Base-by-base conservation (phyloP, 2,113 vertebrate genomes). In the Xerus inauris region DNA sequence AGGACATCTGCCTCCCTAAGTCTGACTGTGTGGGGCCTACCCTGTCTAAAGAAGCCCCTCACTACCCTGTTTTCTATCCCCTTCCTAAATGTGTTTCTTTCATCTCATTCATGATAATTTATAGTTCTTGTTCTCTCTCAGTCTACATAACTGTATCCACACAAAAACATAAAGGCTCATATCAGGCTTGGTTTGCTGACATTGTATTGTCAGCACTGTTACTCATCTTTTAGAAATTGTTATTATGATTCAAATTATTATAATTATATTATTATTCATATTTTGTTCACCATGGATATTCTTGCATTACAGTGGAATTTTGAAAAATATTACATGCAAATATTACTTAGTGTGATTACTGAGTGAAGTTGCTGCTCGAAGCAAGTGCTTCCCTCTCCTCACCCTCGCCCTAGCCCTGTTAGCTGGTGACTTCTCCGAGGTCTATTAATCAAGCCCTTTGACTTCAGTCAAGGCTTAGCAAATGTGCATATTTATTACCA, bases 251-350 rank as follows among this genome's bases (percentile, higher is more conserved):
- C 64, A 26, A 30, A 65, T 12, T 65, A 65, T 32, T 32, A 14
- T 32, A 65, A 65, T 30, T 13, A 32, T 22, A 17, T 65, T 42
- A 35, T 76, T n/a, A 38, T 65, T 38, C 12, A 28, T 92, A 85
- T 51, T 73, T 94, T 93, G 7, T n/a, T 82, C 32, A 42, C 79
- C 57, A 32, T 45, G 24, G 49, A 38, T 73, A 81, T 71, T 71
- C 59, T 67, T 51, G 45, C 7, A 54, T 75, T 32, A 54, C 40
- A 76, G 75, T 77, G 71, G 64, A 89, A 54, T 87, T 96, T 84
- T n/a, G 4, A 19, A 89, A 81, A 94, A 69, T 67, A 32, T 19
- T 64, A 11, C 35, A 38, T 42, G 47, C 76, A 85, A 83, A n/a
- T 83, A 54, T 30, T 7, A 57, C 73, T 75, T 62, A 51, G 80